Evolutionary conservation across 2,888 invertebrate genomes (phyloP), one percentile per base, ranked within the genome.

Genomic region (Oligia strigilis): DNA sequence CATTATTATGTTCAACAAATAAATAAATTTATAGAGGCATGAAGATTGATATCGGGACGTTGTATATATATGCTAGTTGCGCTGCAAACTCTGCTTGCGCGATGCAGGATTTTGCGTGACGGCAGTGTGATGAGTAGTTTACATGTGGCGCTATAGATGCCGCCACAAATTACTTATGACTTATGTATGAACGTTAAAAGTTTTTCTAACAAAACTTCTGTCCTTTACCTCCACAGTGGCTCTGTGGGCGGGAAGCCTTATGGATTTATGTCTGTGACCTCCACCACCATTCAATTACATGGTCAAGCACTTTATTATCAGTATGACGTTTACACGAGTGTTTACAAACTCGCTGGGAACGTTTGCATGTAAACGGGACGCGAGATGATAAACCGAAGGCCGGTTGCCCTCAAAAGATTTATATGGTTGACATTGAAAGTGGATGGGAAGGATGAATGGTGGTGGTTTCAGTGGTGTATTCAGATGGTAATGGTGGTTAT

Each of bases 221-320:
- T 4, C 0, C 2, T 46, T 2, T 40, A 2, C 4, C 58, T 82
- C 4, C 4, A 8, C 14, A 13, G 9, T 75, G 64, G 0, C 40
- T 36, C 66, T 6, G 85, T 86, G 78, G 87, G 87, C 87, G 87
- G 81, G 87, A 75, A 60, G 13, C 62, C 78, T 81, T 78, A 82
- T 73, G 66, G 79, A 86, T 86, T 86, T 86, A 86, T 86, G 82
- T 65, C 17, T 40, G 14, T 86, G 87, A 86, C 86, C 86, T 85
- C 79, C 72, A 87, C 66, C 69, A 85, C 82, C 77, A 87, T 86
- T 87, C 86, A 86, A 86, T 86, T 86, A 86, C 75, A 79, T 60
- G 85, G 82, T 77, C 85, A 87, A 87, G 87, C 81, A 70, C 87
- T 87, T 87, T 86, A 86, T 87, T 86, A 87, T 87, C 87, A 69